A percentile compares a stretch with the other conserved stretches of the same genome.
Evolutionary conservation across 2,888 invertebrate genomes (phyloP).

Genomic region (Dryadula phaetusa): DNA sequence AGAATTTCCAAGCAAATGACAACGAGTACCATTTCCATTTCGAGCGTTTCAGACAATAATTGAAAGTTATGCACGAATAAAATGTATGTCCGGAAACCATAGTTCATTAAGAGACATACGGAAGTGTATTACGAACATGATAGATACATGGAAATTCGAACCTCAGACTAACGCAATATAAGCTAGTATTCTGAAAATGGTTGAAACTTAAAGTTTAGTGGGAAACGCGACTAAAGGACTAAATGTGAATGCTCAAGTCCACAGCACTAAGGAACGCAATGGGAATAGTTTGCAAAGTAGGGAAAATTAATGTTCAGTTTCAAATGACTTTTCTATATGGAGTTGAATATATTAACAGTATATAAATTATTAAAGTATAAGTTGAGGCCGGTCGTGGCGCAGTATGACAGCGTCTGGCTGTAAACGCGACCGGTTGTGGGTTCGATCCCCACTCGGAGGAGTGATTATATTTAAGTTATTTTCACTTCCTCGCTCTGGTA

Average conservation of each 20-base stretch:
- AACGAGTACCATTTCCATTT: neutral
- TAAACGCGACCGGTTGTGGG: too few species aligned
- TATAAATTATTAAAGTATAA: too few species aligned
- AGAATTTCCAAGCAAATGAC: too few species aligned
- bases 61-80: neutral
- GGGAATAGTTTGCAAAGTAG: neutral
- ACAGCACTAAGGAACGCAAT: slow-evolving; percentile 21
- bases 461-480: too few species aligned
- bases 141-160: slow-evolving; percentile 18
- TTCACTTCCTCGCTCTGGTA: too few species aligned
- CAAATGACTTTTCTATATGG: neutral
- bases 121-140: neutral
- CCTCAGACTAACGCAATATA: slow-evolving; percentile 8
- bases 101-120: slow-evolving; percentile 16
- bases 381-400: too few species aligned
- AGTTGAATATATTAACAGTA: neutral
- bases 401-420: too few species aligned
- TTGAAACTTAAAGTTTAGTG: slow-evolving; percentile 19
- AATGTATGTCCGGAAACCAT: slow-evolving; percentile 3
- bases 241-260: slow-evolving; percentile 22
- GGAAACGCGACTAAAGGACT: slow-evolving; percentile 14
- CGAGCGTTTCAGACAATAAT: slow-evolving; percentile 1
- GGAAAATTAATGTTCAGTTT: neutral
- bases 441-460: too few species aligned
- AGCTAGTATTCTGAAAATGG: slow-evolving; percentile 24